A percentile compares a stretch with the other conserved stretches of the same genome.
These are phyloP conservation scores for Myanophis thanlyinensis DNA, from an alignment of 2,113 vertebrate species.

Conservation along the genomic window DNA sequence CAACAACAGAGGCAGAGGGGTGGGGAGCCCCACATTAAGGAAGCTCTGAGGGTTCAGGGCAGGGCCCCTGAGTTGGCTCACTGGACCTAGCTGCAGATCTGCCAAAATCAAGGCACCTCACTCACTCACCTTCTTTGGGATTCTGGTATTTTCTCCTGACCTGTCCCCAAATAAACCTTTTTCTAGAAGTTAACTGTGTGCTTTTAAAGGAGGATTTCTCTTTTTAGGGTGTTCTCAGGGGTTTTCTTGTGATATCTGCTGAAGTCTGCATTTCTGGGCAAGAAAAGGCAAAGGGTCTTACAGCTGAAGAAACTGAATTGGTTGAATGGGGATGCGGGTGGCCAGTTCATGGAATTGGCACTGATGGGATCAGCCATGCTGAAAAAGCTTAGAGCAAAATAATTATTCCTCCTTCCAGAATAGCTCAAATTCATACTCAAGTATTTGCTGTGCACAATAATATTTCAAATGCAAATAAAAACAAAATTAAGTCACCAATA, in stretches of 20 bases:
- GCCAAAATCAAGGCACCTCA: neutral
- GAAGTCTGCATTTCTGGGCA: neutral
- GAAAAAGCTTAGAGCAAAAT: neutral
- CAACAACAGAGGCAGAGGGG: neutral
- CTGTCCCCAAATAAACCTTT: neutral
- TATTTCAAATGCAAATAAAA: neutral
- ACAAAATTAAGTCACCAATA: neutral
- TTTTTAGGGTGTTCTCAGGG: neutral
- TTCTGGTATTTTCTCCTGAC: neutral
- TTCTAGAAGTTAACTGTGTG: neutral
- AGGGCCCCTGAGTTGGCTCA: neutral
- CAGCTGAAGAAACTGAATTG: neutral
- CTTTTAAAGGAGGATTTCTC: neutral
- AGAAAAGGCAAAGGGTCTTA: neutral
- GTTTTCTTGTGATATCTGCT: neutral
- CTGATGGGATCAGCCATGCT: fast-evolving
- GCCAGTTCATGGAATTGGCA: neutral
- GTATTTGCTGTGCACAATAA: neutral
- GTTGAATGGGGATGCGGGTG: neutral
- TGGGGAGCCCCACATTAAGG: neutral
- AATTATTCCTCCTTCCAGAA: neutral
- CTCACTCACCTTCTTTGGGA: neutral
- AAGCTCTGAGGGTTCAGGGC: neutral
- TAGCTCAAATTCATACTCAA: neutral
- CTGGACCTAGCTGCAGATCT: neutral